phyloP scores from a whole-genome alignment of 2,113 vertebrate genomes.

The Struthidea cinerea region DNA sequence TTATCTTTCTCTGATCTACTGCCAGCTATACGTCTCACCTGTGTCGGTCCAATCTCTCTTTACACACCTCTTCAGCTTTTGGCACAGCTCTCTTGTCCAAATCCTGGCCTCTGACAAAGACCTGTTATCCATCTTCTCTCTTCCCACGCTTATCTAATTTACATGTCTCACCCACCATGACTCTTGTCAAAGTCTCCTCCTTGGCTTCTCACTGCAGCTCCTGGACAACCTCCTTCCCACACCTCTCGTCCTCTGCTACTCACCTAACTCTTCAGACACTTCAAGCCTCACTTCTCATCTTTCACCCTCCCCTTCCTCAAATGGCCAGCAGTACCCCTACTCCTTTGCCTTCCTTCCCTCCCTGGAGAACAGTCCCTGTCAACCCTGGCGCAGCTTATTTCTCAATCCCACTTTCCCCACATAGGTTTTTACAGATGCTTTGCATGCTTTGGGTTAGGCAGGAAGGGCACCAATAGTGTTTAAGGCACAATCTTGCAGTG shows the following conservation, averaged over 20 bases:
- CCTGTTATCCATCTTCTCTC: not conserved
- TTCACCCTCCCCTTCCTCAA: not conserved
- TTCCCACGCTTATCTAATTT: not conserved
- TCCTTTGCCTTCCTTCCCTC: not conserved
- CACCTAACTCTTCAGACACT: not conserved
- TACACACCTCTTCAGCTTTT: not conserved
- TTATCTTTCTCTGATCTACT: not conserved
- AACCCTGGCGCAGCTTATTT: not conserved
- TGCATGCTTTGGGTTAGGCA: not conserved
- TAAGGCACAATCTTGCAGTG: not conserved
- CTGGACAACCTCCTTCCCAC: fast-evolving
- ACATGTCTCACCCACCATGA: not conserved
- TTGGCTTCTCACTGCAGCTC: not conserved
- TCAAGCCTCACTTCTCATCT: not conserved
- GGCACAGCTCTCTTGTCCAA: not conserved
- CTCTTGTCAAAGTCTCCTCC: not conserved
- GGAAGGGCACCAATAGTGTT: not conserved
- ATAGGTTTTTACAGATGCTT: not conserved
- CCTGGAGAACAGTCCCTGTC: not conserved
- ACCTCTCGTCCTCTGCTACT: not conserved
- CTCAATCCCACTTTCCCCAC: not conserved
- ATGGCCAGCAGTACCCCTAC: not conserved
- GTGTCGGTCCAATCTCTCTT: not conserved
- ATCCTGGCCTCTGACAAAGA: not conserved
- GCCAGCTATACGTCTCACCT: not conserved